A percentile compares a stretch with the other conserved stretches of the same genome.
These are phyloP conservation scores for human DNA, from an alignment of 2,113 vertebrate species.

Conservation along the genomic window GRCh38 chrX:150227001-150227500, in stretches of 20 bases:
- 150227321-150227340: background rate
- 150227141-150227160: background rate
- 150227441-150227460: slow-evolving; percentile 1
- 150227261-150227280: background rate
- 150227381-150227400: background rate
- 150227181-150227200: background rate
- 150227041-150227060: background rate
- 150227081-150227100: background rate
- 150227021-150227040: background rate
- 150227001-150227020: background rate
- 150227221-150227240: background rate
- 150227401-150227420: background rate
- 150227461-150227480: slow-evolving; percentile 57
- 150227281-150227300: background rate
- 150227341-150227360: background rate
- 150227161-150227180: background rate
- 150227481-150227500: slow-evolving; percentile 44
- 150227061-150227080: background rate
- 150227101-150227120: background rate
- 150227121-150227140: background rate
- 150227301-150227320: background rate
- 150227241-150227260: background rate
- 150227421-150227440: background rate
- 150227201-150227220: background rate
- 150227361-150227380: background rate